Percentiles rank a stretch among this genome's conserved stretches.
phyloP scores from a whole-genome alignment of 2,797 vertebrate species.

The Setipinna tenuifilis region DNA sequence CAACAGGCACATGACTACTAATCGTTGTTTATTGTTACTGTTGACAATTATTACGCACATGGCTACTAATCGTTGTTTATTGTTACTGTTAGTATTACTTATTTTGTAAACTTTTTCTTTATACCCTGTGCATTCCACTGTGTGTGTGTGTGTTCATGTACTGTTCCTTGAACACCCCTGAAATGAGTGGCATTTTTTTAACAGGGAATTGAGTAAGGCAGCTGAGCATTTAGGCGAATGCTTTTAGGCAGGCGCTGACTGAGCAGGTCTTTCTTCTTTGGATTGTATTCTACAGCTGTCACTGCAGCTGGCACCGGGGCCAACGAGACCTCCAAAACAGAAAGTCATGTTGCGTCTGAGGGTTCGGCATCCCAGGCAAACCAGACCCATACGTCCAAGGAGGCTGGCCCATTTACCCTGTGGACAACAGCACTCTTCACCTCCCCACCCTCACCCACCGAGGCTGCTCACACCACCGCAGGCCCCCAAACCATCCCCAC shows the following conservation, averaged over 20 bases:
- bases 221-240: not conserved
- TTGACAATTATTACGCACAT: too few species aligned
- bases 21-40: too few species aligned
- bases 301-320: not conserved
- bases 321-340: not conserved
- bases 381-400: not conserved
- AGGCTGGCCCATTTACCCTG: not conserved
- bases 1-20: too few species aligned
- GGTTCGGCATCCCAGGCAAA: not conserved
- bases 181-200: not conserved
- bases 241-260: not conserved
- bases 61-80: too few species aligned
- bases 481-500: not conserved
- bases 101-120: too few species aligned
- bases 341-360: not conserved
- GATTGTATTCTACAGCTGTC: conserved; percentile 1
- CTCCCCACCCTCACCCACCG: not conserved
- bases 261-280: not conserved
- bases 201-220: not conserved
- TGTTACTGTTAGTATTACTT: too few species aligned
- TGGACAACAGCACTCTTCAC: conserved; percentile 27
- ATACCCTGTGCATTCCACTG: too few species aligned
- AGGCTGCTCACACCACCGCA: not conserved
- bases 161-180: too few species aligned
- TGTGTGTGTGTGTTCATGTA: too few species aligned